Conservation (phyloP, 1,140 invertebrate genomes). For the Argopecten irradians region DNA sequence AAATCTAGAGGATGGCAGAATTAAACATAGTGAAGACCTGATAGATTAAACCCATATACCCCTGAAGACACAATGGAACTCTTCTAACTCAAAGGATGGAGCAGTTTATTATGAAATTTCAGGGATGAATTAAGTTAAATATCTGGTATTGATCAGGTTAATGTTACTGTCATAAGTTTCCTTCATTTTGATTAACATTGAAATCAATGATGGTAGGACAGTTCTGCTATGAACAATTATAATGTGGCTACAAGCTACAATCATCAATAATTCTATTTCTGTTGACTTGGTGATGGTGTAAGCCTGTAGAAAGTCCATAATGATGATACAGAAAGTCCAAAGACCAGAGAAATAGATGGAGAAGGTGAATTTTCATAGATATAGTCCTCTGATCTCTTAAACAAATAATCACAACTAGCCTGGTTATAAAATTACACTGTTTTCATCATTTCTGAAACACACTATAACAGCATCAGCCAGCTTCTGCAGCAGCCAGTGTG, state of each 20-base stretch:
- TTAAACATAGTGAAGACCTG: background rate
- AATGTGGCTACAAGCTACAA: background rate
- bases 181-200: background rate
- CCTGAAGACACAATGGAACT: too few species aligned
- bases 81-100: too few species aligned
- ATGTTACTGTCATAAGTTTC: background rate
- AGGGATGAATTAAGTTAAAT: background rate
- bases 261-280: background rate
- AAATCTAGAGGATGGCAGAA: too few species aligned
- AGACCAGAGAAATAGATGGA: background rate
- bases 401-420: background rate
- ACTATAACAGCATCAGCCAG: background rate
- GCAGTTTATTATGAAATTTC: too few species aligned
- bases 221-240: background rate
- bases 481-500: conserved; percentile 6
- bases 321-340: too few species aligned
- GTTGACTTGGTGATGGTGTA: background rate
- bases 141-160: background rate
- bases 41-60: too few species aligned
- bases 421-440: background rate
- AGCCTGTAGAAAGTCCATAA: background rate
- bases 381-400: background rate
- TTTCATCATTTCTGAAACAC: conserved; percentile 1
- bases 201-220: background rate
- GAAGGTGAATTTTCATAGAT: background rate